Percentiles rank a stretch among this genome's conserved stretches.
phyloP scores from a whole-genome alignment of 1,140 invertebrate genomes.

The Polypedilum vanderplanki region DNA sequence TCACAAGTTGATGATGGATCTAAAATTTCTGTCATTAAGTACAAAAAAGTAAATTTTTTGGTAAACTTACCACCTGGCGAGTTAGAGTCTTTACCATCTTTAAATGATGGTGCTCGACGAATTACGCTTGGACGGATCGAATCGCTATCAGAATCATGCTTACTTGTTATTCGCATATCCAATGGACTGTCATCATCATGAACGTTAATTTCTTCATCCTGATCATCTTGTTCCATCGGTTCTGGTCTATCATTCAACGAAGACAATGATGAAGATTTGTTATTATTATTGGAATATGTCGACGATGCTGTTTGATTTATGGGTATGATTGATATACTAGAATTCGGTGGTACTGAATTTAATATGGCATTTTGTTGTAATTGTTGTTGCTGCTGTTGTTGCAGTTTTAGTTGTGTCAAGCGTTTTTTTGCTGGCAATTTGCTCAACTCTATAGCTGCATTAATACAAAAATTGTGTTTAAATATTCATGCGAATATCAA shows the following conservation, averaged over 20 bases:
- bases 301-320: not conserved
- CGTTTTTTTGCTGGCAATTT: conserved; percentile 7
- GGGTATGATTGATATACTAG: conserved; percentile 26
- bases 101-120: conserved; percentile 8
- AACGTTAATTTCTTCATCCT: conserved; percentile 14
- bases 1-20: conserved; percentile 66
- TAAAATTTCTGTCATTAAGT: too few species aligned
- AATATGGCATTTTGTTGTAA: conserved; percentile 21
- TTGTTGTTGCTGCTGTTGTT: not conserved
- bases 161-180: conserved; percentile 1
- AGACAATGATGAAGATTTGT: not conserved
- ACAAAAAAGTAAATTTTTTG: not conserved
- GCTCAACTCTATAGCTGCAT: not conserved
- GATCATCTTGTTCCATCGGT: not conserved
- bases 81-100: not conserved
- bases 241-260: not conserved
- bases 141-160: conserved; percentile 23
- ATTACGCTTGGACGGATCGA: conserved; percentile 9
- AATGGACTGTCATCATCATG: conserved; percentile 14
- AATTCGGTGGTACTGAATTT: conserved; percentile 17
- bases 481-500: not conserved
- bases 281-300: not conserved
- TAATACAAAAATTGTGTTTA: not conserved
- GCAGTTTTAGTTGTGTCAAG: not conserved
- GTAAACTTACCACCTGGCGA: not conserved